A percentile compares a stretch with the other conserved stretches of the same genome.
phyloP scores from a whole-genome alignment of 2,113 vertebrate genomes.

The Oryzias javanicus region DNA sequence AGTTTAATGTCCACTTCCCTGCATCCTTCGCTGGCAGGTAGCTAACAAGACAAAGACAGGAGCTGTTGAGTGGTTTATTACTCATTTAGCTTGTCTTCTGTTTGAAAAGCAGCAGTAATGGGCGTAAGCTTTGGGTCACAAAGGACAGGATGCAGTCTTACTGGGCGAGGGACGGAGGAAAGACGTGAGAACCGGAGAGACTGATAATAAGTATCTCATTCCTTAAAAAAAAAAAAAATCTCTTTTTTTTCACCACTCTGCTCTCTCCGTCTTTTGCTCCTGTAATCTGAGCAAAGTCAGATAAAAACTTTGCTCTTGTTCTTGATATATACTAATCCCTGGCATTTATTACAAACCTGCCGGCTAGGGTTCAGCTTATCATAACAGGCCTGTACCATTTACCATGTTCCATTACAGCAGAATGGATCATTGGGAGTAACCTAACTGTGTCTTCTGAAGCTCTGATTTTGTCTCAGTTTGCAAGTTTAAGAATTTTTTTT shows the following conservation, averaged over 20 bases:
- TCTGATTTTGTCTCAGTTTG: no score
- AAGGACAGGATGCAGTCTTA: conserved; percentile 17
- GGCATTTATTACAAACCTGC: conserved; percentile 79
- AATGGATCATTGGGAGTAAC: conserved; percentile 7
- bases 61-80: conserved; percentile 42
- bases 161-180: conserved; percentile 48
- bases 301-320: conserved; percentile 71
- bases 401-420: conserved; percentile 28
- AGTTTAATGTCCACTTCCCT: conserved; percentile 42
- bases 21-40: conserved; percentile 50
- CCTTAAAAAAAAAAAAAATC: no score
- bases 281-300: conserved; percentile 71
- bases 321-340: conserved; percentile 79
- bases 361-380: conserved; percentile 77
- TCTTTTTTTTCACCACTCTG: conserved; percentile 17
- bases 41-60: conserved; percentile 22
- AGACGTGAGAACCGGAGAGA: conserved; percentile 16
- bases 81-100: conserved; percentile 39
- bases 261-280: conserved; percentile 47
- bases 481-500: no score
- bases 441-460: no score
- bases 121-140: conserved; percentile 17
- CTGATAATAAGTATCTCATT: conserved; percentile 57
- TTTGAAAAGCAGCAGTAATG: conserved; percentile 41
- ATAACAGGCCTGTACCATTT: conserved; percentile 64